These are phyloP conservation scores for Ciconia nigra DNA, from an alignment of 2,797 vertebrate genomes.

Conservation along the genomic window DNA sequence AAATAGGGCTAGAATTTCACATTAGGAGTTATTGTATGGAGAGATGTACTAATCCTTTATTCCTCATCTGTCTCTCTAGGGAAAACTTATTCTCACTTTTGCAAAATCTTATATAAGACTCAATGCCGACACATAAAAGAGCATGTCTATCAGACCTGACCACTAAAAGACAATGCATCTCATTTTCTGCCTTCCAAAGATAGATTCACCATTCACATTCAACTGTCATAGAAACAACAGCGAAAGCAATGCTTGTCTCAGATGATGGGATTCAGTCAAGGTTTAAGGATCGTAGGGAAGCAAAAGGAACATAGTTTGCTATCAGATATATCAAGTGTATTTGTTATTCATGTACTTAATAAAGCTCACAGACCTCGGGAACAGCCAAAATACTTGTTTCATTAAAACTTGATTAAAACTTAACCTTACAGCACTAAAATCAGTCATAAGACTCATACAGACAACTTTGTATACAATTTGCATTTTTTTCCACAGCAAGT, in stretches of 20 bases:
- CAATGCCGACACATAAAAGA: background rate
- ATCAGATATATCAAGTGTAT: background rate
- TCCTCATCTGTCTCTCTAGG: background rate
- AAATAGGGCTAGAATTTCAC: slow-evolving; percentile 32
- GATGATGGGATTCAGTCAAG: background rate
- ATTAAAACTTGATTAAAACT: too few species aligned
- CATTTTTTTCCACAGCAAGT: background rate
- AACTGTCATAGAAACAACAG: background rate
- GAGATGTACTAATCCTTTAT: background rate
- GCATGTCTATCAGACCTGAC: background rate
- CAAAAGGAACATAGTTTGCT: background rate
- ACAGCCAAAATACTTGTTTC: background rate
- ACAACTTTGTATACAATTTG: background rate
- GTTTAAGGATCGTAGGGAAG: background rate
- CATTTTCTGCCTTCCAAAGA: slow-evolving; percentile 12
- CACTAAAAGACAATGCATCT: slow-evolving; percentile 25
- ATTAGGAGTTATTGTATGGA: background rate
- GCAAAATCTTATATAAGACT: background rate
- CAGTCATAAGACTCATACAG: background rate
- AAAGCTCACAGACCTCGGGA: background rate
- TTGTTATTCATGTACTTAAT: background rate
- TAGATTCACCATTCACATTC: background rate
- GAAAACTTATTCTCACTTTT: slow-evolving; percentile 19
- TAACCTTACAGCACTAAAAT: background rate
- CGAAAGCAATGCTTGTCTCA: background rate